Evolutionary conservation across 2,888 invertebrate species (phyloP).

Genomic region (Odontothrips loti): DNA sequence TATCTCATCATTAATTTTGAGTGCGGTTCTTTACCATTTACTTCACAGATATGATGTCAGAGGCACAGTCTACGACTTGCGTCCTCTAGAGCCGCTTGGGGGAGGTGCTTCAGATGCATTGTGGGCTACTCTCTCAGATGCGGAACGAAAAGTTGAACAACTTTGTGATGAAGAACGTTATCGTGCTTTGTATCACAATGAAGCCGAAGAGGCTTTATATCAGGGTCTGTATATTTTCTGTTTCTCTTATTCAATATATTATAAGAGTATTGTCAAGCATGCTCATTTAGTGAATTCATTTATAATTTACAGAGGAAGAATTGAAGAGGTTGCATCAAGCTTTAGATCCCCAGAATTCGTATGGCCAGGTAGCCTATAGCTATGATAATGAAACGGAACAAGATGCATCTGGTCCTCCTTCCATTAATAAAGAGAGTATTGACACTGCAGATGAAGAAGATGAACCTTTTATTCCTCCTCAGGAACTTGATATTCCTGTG

Average conservation of each 20-base stretch:
- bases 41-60: constrained; percentile 83
- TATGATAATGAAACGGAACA: constrained; percentile 57
- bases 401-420: constrained; percentile 47
- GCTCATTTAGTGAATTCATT: constrained; percentile 28
- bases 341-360: constrained; percentile 49
- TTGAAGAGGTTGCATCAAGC: constrained; percentile 79
- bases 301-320: constrained; percentile 73
- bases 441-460: constrained; percentile 54
- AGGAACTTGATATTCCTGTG: constrained; percentile 68
- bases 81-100: constrained; percentile 70
- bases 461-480: constrained; percentile 69
- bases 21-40: neutral
- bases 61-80: constrained; percentile 83
- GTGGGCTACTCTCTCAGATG: constrained; percentile 61
- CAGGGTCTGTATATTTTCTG: constrained; percentile 62
- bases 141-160: constrained; percentile 78
- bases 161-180: constrained; percentile 95
- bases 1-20: neutral
- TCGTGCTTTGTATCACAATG: constrained; percentile 78
- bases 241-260: constrained; percentile 30
- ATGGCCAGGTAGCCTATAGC: constrained; percentile 72
- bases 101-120: constrained; percentile 59
- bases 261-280: constrained; percentile 33
- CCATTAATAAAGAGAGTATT: constrained; percentile 40
- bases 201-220: constrained; percentile 82